Percentiles rank a stretch among this genome's conserved stretches.
Conservation (phyloP, 2,888 invertebrate genomes). For the Ophion obscuratus region DNA sequence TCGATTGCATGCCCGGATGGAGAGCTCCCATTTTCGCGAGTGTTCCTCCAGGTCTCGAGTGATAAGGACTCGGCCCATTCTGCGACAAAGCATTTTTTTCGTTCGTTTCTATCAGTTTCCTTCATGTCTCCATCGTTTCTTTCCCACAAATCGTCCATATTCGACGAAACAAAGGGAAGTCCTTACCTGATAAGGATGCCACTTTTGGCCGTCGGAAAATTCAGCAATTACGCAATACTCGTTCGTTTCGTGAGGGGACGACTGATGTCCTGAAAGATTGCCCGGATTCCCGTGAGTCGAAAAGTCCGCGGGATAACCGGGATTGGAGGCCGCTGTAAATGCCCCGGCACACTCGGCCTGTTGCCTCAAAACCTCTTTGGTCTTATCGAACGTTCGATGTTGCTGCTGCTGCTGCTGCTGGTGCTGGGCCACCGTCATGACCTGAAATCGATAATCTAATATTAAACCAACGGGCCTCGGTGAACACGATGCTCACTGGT, state of each 20-base stretch:
- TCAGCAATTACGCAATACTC: constrained; percentile 74
- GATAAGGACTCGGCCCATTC: constrained; percentile 78
- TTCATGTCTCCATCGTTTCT: too few species aligned
- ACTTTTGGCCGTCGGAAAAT: constrained; percentile 81
- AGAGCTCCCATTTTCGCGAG: constrained; percentile 78
- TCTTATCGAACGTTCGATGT: constrained; percentile 78
- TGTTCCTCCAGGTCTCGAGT: constrained; percentile 76
- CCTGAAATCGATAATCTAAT: constrained; percentile 74
- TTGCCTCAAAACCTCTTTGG: constrained; percentile 79
- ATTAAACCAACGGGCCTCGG: constrained; percentile 66
- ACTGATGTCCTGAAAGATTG: constrained; percentile 63
- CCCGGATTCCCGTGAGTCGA: constrained; percentile 69
- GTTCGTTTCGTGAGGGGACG: constrained; percentile 65
- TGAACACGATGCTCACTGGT: constrained; percentile 60
- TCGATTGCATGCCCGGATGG: constrained; percentile 77
- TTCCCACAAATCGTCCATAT: not conserved
- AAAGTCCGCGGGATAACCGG: constrained; percentile 74
- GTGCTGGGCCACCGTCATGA: constrained; percentile 75
- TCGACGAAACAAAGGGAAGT: not conserved
- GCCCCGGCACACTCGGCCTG: constrained; percentile 75
- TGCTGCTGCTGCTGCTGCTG: constrained; percentile 72
- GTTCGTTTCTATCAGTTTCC: not conserved
- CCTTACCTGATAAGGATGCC: constrained; percentile 83
- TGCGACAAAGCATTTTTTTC: constrained; percentile 56
- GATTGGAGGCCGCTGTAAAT: constrained; percentile 70